Conservation (phyloP, 2,797 vertebrate species). For the Megalops cyprinoides region DNA sequence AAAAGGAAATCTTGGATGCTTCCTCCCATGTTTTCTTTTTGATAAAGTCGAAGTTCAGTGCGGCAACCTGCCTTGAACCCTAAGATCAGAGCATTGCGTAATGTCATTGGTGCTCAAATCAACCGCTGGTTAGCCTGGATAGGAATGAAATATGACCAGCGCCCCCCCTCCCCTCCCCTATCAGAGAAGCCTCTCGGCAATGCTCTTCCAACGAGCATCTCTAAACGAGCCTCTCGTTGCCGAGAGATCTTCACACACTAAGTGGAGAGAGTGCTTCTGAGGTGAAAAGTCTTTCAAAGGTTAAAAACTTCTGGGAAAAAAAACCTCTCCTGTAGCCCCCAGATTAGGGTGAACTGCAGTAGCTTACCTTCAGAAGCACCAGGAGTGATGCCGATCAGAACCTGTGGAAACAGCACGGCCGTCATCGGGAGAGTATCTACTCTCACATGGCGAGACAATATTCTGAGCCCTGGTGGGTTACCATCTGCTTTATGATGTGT, state of each 20-base stretch:
- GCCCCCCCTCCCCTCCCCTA: neutral
- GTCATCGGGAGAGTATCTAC: neutral
- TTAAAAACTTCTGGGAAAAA: neutral
- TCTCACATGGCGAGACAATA: neutral
- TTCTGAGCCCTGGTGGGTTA: neutral
- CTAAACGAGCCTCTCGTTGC: neutral
- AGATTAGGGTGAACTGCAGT: neutral
- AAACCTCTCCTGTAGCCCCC: neutral
- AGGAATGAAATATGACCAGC: neutral
- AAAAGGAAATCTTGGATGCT: constrained; percentile 10
- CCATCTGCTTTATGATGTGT: neutral
- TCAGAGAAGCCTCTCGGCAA: neutral
- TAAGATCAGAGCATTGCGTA: constrained; percentile 4
- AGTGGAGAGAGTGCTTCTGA: neutral
- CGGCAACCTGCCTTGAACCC: neutral
- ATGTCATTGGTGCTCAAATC: neutral
- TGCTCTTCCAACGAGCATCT: too few species aligned
- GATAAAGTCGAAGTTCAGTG: neutral
- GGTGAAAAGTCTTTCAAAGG: constrained; percentile 3
- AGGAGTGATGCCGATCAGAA: neutral
- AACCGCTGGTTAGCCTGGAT: neutral
- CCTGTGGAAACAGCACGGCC: neutral
- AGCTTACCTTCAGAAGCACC: too few species aligned
- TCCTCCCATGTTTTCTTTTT: neutral
- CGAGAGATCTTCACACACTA: neutral